A percentile compares a stretch with the other conserved stretches of the same genome.
Evolutionary conservation across 2,888 invertebrate genomes (phyloP).

Genomic region (Cheiracanthium punctorium): DNA sequence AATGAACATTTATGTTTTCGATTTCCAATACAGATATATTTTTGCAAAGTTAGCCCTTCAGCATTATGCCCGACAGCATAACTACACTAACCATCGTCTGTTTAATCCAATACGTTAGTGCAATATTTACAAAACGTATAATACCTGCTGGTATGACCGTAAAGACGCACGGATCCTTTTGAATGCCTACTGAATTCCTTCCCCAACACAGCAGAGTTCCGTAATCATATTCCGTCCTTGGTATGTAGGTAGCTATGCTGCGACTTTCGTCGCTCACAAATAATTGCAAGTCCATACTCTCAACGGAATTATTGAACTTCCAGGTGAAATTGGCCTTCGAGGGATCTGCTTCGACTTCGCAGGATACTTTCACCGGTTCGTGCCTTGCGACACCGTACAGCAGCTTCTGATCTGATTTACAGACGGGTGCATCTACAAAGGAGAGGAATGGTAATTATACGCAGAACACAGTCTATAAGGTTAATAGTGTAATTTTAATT

Average conservation of each 20-base stretch:
- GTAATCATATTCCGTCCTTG: constrained; percentile 73
- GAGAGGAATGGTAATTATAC: too few relatives aligned
- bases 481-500: too few relatives aligned
- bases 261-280: constrained; percentile 58
- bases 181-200: constrained; percentile 72
- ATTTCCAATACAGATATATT: too few relatives aligned
- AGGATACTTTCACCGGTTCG: constrained; percentile 80
- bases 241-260: constrained; percentile 72
- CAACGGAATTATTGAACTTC: constrained; percentile 90
- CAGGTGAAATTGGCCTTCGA: constrained; percentile 90
- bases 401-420: constrained; percentile 87
- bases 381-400: constrained; percentile 94
- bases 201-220: constrained; percentile 73
- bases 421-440: constrained; percentile 94
- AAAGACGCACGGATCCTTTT: constrained; percentile 72
- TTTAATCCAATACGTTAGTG: too few relatives aligned
- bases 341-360: constrained; percentile 93
- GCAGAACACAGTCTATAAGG: too few relatives aligned
- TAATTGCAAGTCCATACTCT: constrained; percentile 55
- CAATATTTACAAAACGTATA: too few relatives aligned
- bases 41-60: too few relatives aligned
- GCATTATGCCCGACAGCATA: too few relatives aligned
- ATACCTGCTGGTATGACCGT: constrained; percentile 73
- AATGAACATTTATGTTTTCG: too few relatives aligned
- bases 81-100: too few relatives aligned